Base-by-base conservation (phyloP, 2,888 invertebrate species). In the Habroteleia sp. region DNA sequence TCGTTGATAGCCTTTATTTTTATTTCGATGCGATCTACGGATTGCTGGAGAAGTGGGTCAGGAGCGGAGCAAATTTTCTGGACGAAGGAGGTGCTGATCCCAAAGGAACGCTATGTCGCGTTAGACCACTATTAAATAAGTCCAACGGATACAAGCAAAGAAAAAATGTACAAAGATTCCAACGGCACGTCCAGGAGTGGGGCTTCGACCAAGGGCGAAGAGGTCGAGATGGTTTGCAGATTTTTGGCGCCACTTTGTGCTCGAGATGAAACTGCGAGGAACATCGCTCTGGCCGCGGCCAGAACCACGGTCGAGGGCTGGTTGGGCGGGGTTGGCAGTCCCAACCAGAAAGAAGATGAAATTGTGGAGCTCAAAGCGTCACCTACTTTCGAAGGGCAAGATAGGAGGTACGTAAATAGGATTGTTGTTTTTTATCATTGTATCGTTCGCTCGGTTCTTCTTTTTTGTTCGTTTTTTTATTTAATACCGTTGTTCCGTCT, bases 191-290 rank as follows among this genome's bases (percentile, higher is more conserved):
- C 82, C 41, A 80, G 80, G 54, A 83, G 81, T 68, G 81, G 81
- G 23, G 77, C 81, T 44, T 84, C 85, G 72, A 80, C 85, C 16
- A 85, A 85, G 77, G 85, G 85, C 77, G 87, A 86, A 79, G 90
- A 90, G 81, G 87, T 90, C 68, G 90, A 90, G 80, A 82, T 90
- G 76, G 89, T 90, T 75, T 89, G 89, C 82, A 86, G 89, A 77
- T 90, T 91, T 82, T 88, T 90, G 82, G 88, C 90, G 83, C 90
- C 90, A 69, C 87, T 91, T 72, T 91, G 91, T 82, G 90, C 90
- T 73, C 88, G 90, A 63, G 90, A 91, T 82, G 90, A 89, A 77
- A 84, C 89, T 52, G 89, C 90, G 20, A 87, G 91, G 68, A 90
- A 90, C 78, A 82, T 90, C 74, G 91, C 91, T 10, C 81, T 91